A percentile compares a stretch with the other conserved stretches of the same genome.
phyloP scores from a whole-genome alignment of 2,888 invertebrate species.

The Diarsia brunnea region DNA sequence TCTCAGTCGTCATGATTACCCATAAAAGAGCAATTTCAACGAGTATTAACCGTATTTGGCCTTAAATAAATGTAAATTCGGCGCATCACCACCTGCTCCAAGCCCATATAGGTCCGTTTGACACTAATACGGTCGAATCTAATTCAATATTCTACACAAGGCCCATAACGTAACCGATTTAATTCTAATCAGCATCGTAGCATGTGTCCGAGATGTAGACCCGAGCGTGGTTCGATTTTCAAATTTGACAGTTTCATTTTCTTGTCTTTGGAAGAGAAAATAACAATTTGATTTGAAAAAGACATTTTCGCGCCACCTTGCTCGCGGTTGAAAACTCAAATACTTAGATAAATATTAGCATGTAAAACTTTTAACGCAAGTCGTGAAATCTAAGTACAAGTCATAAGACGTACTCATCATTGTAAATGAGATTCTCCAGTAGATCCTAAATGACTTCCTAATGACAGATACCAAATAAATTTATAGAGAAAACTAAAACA shows the following conservation, averaged over 20 bases:
- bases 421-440: neutral
- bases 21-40: constrained; percentile 31
- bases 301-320: too few relatives aligned
- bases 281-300: too few relatives aligned
- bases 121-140: constrained; percentile 46
- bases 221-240: constrained; percentile 48
- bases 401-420: neutral
- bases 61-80: constrained; percentile 33
- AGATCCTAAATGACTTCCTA: neutral
- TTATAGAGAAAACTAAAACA: constrained; percentile 28
- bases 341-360: neutral
- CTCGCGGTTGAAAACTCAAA: neutral
- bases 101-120: constrained; percentile 45
- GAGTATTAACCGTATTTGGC: constrained; percentile 11
- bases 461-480: neutral
- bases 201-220: constrained; percentile 37
- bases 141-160: constrained; percentile 54
- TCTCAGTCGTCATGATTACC: neutral
- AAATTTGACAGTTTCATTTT: constrained; percentile 30
- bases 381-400: neutral
- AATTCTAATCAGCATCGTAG: constrained; percentile 56
- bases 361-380: neutral
- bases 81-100: constrained; percentile 37
- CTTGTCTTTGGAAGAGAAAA: neutral
- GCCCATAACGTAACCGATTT: constrained; percentile 50